Evolutionary conservation across 2,113 vertebrate genomes (phyloP), one percentile per base, ranked within the genome.

Genomic region (Neopipo cinnamomea): DNA sequence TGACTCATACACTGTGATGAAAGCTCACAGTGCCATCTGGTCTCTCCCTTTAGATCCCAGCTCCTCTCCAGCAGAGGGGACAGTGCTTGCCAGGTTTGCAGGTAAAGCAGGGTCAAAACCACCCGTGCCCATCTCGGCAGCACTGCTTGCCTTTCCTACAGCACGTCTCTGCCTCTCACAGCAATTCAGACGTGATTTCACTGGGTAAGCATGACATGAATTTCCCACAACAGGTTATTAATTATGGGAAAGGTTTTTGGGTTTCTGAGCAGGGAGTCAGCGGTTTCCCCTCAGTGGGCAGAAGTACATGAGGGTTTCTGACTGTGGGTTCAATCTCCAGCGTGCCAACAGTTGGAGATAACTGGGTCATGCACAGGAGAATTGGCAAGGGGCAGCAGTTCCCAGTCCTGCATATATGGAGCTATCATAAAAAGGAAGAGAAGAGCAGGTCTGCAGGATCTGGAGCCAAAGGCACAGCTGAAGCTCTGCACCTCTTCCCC

Each of bases 11-110:
- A 1, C 67, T 12, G 53, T 27, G 28, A 11, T 6, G 56, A 74
- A 59, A 18, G 62, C 53, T 75, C 20, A n/a, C 23, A 0, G 56
- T 70, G 77, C 95, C 95, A 96, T 89, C 87, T 97, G 95, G 80
- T 61, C 91, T 22, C 0, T 0, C 22, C 3, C 31, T 68, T 75
- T 6, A 67, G 52, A 67, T 89, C 61, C 61, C 74, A 56, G 86
- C 55, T 65, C 76, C 68, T 12, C 30, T 81, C 77, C 76, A 59
- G 53, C 50, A 42, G 33, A 85, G 58, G 35, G 22, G 44, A n/a
- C 28, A 20, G 67, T 10, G 1, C 83, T 86, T 1, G 35, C 88
- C 96, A 93, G 55, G 41, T 91, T 49, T 75, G 65, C 76, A 90
- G 73, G 41, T 59, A 15, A 71, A 66, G 11, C 2, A 0, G 33